A percentile compares a stretch with the other conserved stretches of the same genome.
These are phyloP conservation scores for Asarcornis scutulata DNA, from an alignment of 2,113 vertebrate species.

Conservation along the genomic window DNA sequence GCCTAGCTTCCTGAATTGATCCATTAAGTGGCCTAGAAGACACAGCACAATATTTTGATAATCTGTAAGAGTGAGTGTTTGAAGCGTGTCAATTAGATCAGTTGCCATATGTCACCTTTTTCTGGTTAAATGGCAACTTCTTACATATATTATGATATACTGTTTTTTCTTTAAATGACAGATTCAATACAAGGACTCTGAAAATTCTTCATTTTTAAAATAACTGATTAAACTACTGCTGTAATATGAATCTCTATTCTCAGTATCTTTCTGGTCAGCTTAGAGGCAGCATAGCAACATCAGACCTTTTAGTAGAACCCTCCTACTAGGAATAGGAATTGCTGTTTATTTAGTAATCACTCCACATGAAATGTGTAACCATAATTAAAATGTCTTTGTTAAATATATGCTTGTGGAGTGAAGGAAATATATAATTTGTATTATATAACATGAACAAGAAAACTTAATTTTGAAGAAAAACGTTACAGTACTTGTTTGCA, in stretches of 20 bases:
- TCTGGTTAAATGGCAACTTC: neutral
- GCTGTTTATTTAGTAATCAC: neutral
- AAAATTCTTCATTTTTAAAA: neutral
- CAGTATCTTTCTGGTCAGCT: neutral
- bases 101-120: neutral
- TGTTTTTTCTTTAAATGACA: neutral
- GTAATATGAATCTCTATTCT: neutral
- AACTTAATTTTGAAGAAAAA: conserved; percentile 4
- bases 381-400: conserved; percentile 12
- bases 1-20: neutral
- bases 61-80: neutral
- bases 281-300: neutral
- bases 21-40: neutral
- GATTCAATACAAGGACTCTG: neutral
- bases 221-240: neutral
- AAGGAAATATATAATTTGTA: neutral
- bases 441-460: neutral
- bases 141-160: neutral
- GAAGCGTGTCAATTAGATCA: neutral
- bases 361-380: neutral
- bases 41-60: neutral
- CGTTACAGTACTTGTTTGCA: neutral
- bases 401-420: neutral
- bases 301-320: neutral
- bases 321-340: neutral